phyloP scores from a whole-genome alignment of 2,797 vertebrate genomes.

The Phataginus tetradactyla region DNA sequence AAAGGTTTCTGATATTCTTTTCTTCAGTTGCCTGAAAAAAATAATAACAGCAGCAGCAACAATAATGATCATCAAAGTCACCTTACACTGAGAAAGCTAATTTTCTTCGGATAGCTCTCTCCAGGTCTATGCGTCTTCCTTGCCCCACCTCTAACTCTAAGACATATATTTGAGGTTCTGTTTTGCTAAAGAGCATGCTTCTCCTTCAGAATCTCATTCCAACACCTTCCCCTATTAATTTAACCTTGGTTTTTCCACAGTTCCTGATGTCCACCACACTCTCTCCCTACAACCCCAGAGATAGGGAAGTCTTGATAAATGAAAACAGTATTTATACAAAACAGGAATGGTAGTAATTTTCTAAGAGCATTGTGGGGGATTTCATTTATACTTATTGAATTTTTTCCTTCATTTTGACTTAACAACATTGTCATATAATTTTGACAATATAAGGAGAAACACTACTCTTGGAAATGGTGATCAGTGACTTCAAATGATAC shows the following conservation, averaged over 20 bases:
- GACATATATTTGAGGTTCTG: not conserved
- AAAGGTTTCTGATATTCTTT: not conserved
- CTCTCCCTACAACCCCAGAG: not conserved
- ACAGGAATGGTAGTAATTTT: not conserved
- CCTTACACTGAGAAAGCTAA: not conserved
- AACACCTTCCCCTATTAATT: not conserved
- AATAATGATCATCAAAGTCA: not conserved
- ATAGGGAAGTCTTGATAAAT: not conserved
- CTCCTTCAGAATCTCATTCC: not conserved
- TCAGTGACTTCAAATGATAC: not conserved
- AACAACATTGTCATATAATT: not conserved
- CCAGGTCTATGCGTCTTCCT: not conserved
- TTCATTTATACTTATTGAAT: not conserved
- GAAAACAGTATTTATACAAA: not conserved
- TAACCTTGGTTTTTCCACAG: not conserved
- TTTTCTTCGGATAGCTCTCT: not conserved
- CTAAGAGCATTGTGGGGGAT: not conserved
- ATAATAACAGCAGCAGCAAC: not conserved
- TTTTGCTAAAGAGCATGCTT: not conserved
- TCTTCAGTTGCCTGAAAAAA: not conserved
- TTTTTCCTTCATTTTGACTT: conserved; percentile 31
- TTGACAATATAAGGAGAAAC: not conserved
- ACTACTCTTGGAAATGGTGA: not conserved
- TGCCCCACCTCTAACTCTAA: not conserved
- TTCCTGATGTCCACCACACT: not conserved